Conservation (phyloP, 2,888 invertebrate species). For the Chouioia cunea region DNA sequence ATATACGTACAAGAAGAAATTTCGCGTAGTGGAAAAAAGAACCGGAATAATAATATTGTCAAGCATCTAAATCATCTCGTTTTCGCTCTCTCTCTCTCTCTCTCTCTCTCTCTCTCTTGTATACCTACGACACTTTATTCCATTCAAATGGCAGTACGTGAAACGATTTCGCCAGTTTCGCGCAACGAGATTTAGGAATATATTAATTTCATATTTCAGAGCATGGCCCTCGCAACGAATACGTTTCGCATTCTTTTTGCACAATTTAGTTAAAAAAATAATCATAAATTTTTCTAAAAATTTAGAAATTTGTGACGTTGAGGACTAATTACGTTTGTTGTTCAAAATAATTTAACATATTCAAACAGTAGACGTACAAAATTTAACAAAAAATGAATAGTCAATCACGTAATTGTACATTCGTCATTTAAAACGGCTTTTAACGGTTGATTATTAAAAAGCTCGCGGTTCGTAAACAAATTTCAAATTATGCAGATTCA, state of each 20-base stretch:
- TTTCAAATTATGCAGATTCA: too few species aligned
- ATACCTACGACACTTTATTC: constrained; percentile 15
- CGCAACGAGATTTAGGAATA: constrained; percentile 34
- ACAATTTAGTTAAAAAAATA: not conserved
- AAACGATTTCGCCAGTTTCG: constrained; percentile 5
- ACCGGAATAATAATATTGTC: constrained; percentile 12
- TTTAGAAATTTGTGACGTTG: too few species aligned
- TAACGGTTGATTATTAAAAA: too few species aligned
- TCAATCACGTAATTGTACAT: too few species aligned
- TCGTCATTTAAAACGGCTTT: too few species aligned
- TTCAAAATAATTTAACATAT: too few species aligned
- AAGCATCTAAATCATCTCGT: constrained; percentile 24
- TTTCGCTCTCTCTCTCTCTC: not conserved
- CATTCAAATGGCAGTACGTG: constrained; percentile 24
- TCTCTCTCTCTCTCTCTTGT: not conserved
- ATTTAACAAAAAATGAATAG: too few species aligned
- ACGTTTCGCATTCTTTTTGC: constrained; percentile 23
- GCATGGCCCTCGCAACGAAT: constrained; percentile 1
- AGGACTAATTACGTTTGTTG: too few species aligned
- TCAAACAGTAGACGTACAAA: too few species aligned
- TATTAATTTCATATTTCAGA: not conserved
- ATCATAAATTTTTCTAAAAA: too few species aligned
- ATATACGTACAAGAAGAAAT: not conserved
- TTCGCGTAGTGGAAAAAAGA: not conserved
- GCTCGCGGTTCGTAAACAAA: too few species aligned